Percentiles rank a stretch among this genome's conserved stretches.
Conservation (phyloP, 2,113 vertebrate species). For the Turnix velox region DNA sequence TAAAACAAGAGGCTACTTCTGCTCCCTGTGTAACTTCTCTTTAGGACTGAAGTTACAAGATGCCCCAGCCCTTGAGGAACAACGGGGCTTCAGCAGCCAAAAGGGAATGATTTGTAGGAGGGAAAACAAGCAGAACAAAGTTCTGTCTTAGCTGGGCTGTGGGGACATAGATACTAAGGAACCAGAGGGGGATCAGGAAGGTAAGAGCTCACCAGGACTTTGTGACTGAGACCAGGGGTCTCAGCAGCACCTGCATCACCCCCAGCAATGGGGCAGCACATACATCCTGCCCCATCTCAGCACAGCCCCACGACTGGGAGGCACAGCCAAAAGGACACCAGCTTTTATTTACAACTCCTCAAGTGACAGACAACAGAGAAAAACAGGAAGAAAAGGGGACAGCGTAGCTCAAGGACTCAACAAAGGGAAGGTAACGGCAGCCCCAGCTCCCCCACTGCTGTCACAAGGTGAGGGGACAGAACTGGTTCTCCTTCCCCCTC, state of each 20-base stretch:
- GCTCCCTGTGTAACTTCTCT: fast-evolving
- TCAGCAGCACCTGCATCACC: too few relatives aligned
- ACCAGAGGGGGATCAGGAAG: neutral
- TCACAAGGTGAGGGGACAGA: neutral
- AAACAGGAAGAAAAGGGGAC: neutral
- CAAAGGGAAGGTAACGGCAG: conserved; percentile 32
- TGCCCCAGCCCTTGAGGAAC: neutral
- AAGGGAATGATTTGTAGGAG: neutral
- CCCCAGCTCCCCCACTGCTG: neutral
- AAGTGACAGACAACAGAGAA: conserved; percentile 60
- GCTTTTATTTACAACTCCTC: conserved; percentile 72
- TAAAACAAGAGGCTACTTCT: neutral
- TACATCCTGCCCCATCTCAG: too few relatives aligned
- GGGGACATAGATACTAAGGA: fast-evolving
- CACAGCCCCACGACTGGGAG: too few relatives aligned
- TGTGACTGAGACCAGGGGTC: fast-evolving
- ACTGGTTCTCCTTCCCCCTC: neutral
- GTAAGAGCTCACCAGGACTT: fast-evolving
- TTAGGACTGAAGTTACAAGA: neutral
- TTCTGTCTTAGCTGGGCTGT: neutral
- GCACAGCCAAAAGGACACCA: conserved; percentile 65
- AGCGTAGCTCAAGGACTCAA: conserved; percentile 23
- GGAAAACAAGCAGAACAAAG: neutral
- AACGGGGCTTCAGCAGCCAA: neutral
- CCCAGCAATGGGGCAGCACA: too few relatives aligned